Percentiles rank a stretch among this genome's conserved stretches.
These are phyloP conservation scores for Pseudorectes ferrugineus DNA, from an alignment of 2,113 vertebrate genomes.

Conservation along the genomic window DNA sequence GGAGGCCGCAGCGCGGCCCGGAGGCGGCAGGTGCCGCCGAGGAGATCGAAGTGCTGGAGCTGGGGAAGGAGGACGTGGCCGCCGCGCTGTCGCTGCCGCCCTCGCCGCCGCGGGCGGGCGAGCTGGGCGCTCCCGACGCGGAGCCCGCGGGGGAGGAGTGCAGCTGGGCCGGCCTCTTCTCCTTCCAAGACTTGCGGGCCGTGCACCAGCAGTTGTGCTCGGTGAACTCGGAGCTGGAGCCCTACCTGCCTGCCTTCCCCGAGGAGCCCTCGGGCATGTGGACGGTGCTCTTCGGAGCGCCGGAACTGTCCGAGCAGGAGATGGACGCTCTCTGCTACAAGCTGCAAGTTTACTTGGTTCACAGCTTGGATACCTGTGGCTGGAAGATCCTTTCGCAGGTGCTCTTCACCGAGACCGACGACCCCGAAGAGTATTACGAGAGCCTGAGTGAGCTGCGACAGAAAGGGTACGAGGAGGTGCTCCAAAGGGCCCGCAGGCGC, in stretches of 20 bases:
- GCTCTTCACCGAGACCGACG: slow-evolving; percentile 89
- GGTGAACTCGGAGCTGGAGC: slow-evolving; percentile 90
- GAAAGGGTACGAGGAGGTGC: slow-evolving; percentile 92
- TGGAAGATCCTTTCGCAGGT: slow-evolving; percentile 97
- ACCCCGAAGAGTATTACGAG: slow-evolving; percentile 95
- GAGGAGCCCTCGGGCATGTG: slow-evolving; percentile 92
- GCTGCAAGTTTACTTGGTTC: slow-evolving; percentile 92
- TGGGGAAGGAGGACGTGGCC: slow-evolving; percentile 63
- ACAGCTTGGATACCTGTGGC: slow-evolving; percentile 92
- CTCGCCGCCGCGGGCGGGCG: slow-evolving; percentile 27
- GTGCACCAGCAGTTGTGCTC: slow-evolving; percentile 91
- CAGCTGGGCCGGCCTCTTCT: slow-evolving; percentile 96
- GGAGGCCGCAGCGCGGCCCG: not conserved
- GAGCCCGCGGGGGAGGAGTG: slow-evolving; percentile 78
- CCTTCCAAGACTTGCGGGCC: slow-evolving; percentile 89
- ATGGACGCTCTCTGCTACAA: slow-evolving; percentile 85
- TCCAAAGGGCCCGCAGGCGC: slow-evolving; percentile 81
- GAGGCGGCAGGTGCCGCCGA: slow-evolving; percentile 17
- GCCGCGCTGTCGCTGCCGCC: slow-evolving; percentile 28
- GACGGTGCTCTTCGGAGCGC: slow-evolving; percentile 87
- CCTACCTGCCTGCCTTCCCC: slow-evolving; percentile 87
- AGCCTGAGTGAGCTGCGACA: slow-evolving; percentile 92
- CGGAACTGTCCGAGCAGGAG: slow-evolving; percentile 74
- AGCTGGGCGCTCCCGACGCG: not conserved
- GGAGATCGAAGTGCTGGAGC: slow-evolving; percentile 79